Evolutionary conservation across 2,113 vertebrate species (phyloP).

Genomic region (Psittacula cyanocephala): DNA sequence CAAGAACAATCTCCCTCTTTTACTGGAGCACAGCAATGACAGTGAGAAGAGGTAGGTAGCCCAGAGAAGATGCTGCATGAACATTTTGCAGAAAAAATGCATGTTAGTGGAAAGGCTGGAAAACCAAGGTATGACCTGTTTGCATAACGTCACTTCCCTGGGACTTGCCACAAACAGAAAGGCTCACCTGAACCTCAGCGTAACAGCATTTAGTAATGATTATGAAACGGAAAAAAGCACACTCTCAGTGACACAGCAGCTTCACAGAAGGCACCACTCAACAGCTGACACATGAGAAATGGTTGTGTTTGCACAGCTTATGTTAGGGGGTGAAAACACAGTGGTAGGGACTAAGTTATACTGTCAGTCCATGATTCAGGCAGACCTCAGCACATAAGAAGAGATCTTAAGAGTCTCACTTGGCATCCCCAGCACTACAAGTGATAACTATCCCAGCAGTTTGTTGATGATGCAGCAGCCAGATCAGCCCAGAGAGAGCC

Average conservation of each 20-base stretch:
- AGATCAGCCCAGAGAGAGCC: not conserved
- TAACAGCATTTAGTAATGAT: not conserved
- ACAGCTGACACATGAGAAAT: not conserved
- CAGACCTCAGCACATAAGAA: not conserved
- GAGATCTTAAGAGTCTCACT: not conserved
- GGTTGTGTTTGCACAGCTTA: not conserved
- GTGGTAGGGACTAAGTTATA: not conserved
- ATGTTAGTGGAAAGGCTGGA: not conserved
- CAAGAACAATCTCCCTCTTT: not conserved
- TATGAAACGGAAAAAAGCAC: not conserved
- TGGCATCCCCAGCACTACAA: not conserved
- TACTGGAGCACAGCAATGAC: not conserved
- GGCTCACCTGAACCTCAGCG: not conserved
- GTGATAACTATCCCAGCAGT: not conserved
- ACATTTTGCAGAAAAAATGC: not conserved
- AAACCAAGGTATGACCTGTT: not conserved
- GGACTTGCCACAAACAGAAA: not conserved
- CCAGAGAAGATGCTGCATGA: not conserved
- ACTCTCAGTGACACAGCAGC: not conserved
- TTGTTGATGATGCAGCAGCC: not conserved
- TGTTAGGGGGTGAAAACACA: not conserved
- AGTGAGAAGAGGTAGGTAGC: not conserved
- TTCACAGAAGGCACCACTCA: not conserved
- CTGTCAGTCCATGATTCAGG: not conserved
- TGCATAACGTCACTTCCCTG: not conserved